Evolutionary conservation across 2,113 vertebrate species (phyloP).

Genomic region (Camelus bactrianus): DNA sequence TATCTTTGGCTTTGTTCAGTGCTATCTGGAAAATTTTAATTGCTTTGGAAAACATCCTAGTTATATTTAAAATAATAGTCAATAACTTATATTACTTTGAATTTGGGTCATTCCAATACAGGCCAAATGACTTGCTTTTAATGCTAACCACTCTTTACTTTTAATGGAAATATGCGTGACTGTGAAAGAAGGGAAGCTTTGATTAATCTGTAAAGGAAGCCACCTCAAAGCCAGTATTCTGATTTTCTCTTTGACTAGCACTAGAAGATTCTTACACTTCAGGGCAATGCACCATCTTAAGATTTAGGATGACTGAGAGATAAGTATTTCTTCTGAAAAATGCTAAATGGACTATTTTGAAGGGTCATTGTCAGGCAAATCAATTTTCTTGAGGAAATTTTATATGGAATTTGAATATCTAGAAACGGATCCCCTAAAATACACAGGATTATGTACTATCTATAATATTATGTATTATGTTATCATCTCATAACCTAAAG

Average conservation of each 20-base stretch:
- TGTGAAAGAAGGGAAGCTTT: background rate
- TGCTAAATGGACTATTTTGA: background rate
- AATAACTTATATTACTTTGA: background rate
- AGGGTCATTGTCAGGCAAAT: background rate
- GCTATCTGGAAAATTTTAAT: constrained; percentile 7
- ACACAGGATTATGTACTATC: background rate
- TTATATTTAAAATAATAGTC: constrained; percentile 20
- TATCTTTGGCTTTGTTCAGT: constrained; percentile 4
- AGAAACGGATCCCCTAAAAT: background rate
- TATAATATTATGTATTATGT: too few species aligned
- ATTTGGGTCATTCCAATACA: background rate
- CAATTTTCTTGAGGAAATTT: background rate
- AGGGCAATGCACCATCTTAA: background rate
- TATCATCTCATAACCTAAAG: background rate
- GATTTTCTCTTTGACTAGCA: background rate
- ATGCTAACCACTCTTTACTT: background rate
- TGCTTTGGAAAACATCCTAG: background rate
- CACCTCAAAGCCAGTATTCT: background rate
- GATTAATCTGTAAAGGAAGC: background rate
- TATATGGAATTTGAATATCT: background rate
- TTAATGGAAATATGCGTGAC: background rate
- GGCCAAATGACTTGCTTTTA: background rate
- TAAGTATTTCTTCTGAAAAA: background rate
- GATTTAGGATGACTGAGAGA: background rate
- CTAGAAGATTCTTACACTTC: background rate